phyloP scores from a whole-genome alignment of 2,888 invertebrate genomes.

The Trichopria drosophilae region DNA sequence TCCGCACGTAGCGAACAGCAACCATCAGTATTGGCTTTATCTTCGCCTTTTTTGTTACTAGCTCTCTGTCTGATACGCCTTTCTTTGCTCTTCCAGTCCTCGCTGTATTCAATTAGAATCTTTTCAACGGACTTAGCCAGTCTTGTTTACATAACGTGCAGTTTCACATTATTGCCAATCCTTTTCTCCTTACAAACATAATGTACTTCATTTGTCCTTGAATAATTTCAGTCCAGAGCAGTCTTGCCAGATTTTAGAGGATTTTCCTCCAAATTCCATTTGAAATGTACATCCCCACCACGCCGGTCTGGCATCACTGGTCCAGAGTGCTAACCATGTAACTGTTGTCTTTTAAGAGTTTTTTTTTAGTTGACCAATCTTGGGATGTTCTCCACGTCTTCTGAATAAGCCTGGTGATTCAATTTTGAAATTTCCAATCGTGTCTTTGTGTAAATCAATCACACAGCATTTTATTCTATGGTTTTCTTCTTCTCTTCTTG shows the following conservation, averaged over 20 bases:
- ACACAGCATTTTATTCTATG: constrained; percentile 89
- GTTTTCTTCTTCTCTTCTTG: constrained; percentile 92
- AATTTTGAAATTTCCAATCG: constrained; percentile 97
- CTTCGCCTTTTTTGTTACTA: constrained; percentile 98
- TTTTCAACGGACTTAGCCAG: constrained; percentile 89
- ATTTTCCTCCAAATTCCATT: too few species aligned
- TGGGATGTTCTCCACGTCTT: constrained; percentile 98
- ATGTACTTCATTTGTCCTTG: constrained; percentile 92
- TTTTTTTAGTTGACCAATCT: constrained; percentile 96
- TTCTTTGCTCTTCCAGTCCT: constrained; percentile 97
- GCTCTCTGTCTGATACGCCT: constrained; percentile 97
- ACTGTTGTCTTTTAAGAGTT: constrained; percentile 92
- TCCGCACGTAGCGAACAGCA: constrained; percentile 98
- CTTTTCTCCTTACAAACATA: constrained; percentile 99
- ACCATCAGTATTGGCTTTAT: constrained; percentile 98
- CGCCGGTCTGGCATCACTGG: too few species aligned
- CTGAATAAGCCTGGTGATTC: constrained; percentile 97
- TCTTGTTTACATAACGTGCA: constrained; percentile 90
- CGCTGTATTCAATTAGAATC: constrained; percentile 83
- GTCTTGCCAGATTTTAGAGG: too few species aligned
- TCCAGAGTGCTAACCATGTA: constrained; percentile 98
- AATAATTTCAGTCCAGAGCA: constrained; percentile 98
- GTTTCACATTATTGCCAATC: constrained; percentile 99
- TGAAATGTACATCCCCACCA: too few species aligned
- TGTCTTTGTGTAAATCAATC: constrained; percentile 97